These are phyloP conservation scores for Aphis gossypii DNA, from an alignment of 1,140 invertebrate species.

Conservation along the genomic window DNA sequence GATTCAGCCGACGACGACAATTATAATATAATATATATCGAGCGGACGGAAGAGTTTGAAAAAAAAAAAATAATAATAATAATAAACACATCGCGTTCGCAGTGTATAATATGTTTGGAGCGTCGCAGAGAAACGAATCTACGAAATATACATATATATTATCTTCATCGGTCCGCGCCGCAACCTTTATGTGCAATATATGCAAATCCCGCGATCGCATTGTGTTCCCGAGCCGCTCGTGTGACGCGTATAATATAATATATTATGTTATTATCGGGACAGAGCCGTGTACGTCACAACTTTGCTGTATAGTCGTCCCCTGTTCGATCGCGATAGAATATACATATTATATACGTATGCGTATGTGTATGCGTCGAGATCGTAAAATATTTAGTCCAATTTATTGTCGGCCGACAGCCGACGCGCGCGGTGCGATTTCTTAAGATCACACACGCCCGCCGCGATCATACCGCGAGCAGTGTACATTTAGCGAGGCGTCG, in stretches of 20 bases:
- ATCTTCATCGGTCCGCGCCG: neutral
- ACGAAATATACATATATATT: neutral
- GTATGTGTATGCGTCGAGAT: neutral
- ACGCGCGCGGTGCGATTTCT: neutral
- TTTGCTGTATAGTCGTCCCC: neutral
- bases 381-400: slow-evolving; percentile 1
- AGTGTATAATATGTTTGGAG: neutral
- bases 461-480: neutral
- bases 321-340: neutral
- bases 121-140: neutral
- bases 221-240: neutral
- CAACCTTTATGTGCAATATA: neutral
- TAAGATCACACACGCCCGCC: neutral
- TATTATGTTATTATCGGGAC: neutral
- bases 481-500: neutral
- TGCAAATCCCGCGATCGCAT: neutral
- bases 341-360: neutral
- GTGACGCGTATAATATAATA: neutral
- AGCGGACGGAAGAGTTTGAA: neutral
- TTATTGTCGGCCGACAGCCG: neutral
- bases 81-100: neutral
- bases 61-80: neutral
- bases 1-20: neutral
- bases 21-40: neutral
- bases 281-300: neutral